These are phyloP conservation scores for Nephrotoma appendiculata DNA, from an alignment of 2,888 invertebrate species.

Conservation along the genomic window DNA sequence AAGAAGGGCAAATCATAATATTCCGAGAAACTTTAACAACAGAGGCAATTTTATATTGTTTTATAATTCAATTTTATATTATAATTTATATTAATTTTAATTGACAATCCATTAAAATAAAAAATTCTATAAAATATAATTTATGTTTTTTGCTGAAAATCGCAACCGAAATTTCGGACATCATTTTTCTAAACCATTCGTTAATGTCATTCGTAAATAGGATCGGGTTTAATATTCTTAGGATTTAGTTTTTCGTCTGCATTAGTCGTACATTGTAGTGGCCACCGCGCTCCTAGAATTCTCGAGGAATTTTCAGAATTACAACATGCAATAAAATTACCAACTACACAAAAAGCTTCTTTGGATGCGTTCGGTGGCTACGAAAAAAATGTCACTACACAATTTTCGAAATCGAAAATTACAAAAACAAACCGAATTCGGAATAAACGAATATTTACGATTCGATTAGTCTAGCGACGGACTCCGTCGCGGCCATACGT, in stretches of 20 bases:
- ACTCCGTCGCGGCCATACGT: slow-evolving; percentile 15
- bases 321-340: too few species aligned
- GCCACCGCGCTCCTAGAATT: too few species aligned
- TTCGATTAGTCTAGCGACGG: slow-evolving; percentile 13
- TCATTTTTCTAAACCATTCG: too few species aligned
- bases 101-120: background rate
- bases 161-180: too few species aligned
- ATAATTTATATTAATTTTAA: background rate
- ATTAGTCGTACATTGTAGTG: too few species aligned
- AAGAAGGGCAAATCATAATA: slow-evolving; percentile 52
- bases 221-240: too few species aligned
- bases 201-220: too few species aligned
- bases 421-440: background rate
- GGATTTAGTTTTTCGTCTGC: too few species aligned
- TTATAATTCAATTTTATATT: background rate
- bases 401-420: background rate
- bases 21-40: background rate
- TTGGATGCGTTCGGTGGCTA: background rate
- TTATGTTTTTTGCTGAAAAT: too few species aligned
- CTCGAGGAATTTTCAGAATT: too few species aligned
- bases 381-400: background rate
- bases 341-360: too few species aligned
- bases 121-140: background rate
- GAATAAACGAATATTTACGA: slow-evolving; percentile 1
- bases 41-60: background rate